Base-by-base conservation (phyloP, 2,797 vertebrate species). In the Hoplostethus mediterraneus region DNA sequence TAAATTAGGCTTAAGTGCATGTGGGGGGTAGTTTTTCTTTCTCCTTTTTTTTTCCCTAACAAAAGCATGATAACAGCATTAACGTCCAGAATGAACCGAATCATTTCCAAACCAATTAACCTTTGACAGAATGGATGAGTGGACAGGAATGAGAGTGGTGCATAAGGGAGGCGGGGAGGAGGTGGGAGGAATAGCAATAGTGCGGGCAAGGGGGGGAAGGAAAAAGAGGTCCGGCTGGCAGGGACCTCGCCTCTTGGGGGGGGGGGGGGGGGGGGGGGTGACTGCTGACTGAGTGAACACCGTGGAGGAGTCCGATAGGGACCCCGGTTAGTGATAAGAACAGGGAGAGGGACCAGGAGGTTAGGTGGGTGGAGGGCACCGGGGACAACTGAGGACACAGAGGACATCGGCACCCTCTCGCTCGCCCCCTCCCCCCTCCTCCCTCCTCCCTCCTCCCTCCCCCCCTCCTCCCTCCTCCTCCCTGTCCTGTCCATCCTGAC, bases 101-200 rank as follows among this genome's bases (percentile, higher is more conserved):
- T 95, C 93, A 95, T 95, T 95, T 95, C 94, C 93, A 95, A 96
- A 94, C 94, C 95, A 95, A 96, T 95, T 96, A 95, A 96, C 94
- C 95, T 95, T 94, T 94, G 94, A 94, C 93, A 93, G 90, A 93
- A 94, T 80, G 92, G 92, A 95, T 94, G 94, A 95, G 93, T 94
- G 93, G 93, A 92, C 90, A 90, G 87, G 90, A 93, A 93, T 90
- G 91, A 93, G 89, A 94, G 89, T 86, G 86, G 77, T 76, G 84
- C 61, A 83, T 63, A 71, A 5, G 56, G 59, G 66, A 76, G 71
- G 42, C 52, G 54, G 13, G 60, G n/a, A 63, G 55, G 49, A 54
- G 71, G 55, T 48, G 53, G 36, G 63, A 40, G 66, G 67, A 51
- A 65, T 80, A 49, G 76, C 73, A 68, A 57, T 57, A 48, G 54